Conservation (phyloP, 1,140 invertebrate genomes). For the Hylaeus anthracinus region DNA sequence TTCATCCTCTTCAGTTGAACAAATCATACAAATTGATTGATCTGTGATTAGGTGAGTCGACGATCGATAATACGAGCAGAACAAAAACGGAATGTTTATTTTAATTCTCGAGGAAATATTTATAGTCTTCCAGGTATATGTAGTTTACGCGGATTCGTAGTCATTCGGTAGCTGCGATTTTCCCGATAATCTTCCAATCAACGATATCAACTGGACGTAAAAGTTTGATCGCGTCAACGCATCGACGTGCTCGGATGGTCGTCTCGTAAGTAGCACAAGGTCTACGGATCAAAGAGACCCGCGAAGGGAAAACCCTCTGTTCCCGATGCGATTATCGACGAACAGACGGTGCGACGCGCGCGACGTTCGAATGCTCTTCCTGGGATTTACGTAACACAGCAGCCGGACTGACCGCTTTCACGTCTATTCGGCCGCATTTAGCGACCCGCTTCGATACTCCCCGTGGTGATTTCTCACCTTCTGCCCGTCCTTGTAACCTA, state of each 20-base stretch:
- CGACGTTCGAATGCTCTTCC: constrained; percentile 69
- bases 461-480: constrained; percentile 42
- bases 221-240: background rate
- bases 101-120: no score
- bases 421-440: constrained; percentile 66
- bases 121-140: no score
- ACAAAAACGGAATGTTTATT: no score
- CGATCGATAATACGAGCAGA: no score
- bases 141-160: no score
- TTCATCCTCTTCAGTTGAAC: no score
- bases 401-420: constrained; percentile 77
- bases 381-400: constrained; percentile 75
- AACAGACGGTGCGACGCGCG: background rate
- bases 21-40: no score
- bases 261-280: constrained; percentile 35
- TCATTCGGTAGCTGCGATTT: no score
- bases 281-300: background rate
- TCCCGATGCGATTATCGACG: constrained; percentile 27
- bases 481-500: constrained; percentile 10
- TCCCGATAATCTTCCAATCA: no score
- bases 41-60: no score
- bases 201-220: background rate
- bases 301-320: constrained; percentile 29
- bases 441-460: constrained; percentile 50
- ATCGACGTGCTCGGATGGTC: no score